phyloP scores from a whole-genome alignment of 2,888 invertebrate species.

The Drosophila mayaguana region DNA sequence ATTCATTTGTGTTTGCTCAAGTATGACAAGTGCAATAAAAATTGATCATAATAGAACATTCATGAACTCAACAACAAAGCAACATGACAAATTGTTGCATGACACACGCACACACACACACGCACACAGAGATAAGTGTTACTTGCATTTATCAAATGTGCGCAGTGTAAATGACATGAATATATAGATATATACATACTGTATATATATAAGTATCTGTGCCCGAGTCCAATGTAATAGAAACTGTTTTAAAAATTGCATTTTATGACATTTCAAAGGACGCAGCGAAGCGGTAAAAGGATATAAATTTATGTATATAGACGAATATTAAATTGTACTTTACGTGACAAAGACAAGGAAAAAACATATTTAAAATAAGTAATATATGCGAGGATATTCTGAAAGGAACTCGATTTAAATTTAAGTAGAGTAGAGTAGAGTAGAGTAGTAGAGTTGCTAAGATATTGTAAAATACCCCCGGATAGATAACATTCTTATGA shows the following conservation, averaged over 20 bases:
- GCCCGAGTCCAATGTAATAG: not conserved
- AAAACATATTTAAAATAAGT: not conserved
- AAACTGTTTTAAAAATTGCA: slow-evolving; percentile 18
- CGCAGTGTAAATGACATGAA: slow-evolving; percentile 28
- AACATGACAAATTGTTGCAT: slow-evolving; percentile 28
- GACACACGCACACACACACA: not conserved
- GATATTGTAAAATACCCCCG: no score
- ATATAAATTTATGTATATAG: not conserved
- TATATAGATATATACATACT: slow-evolving; percentile 20
- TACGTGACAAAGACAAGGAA: not conserved
- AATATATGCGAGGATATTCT: not conserved
- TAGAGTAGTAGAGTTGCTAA: no score
- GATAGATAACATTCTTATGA: no score
- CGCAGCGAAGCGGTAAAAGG: slow-evolving; percentile 6
- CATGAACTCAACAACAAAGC: slow-evolving; percentile 24
- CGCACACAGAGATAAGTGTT: not conserved
- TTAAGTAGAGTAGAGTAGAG: no score
- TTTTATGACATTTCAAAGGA: slow-evolving; percentile 18
- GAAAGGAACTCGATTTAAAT: not conserved
- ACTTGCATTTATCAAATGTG: slow-evolving; percentile 13
- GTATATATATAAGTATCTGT: not conserved
- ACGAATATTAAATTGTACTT: not conserved
- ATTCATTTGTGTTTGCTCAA: slow-evolving; percentile 51
- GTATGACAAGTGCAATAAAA: slow-evolving; percentile 51
- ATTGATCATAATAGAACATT: slow-evolving; percentile 23